Percentiles rank a stretch among this genome's conserved stretches.
Conservation (phyloP, 2,113 vertebrate species). For the Ciconia maguari region DNA sequence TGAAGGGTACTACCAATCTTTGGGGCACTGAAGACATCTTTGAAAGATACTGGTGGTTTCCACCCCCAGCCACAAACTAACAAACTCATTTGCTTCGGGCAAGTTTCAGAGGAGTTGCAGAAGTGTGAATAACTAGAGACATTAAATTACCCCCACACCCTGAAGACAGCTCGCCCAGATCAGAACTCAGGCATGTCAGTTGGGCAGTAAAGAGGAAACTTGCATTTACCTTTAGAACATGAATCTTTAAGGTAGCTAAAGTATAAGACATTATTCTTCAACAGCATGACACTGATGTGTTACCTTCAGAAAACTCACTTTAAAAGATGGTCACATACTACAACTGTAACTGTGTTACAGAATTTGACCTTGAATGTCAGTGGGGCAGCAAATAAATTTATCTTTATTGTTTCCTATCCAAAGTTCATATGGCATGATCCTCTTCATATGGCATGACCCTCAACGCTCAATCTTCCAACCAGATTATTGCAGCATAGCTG, state of each 20-base stretch:
- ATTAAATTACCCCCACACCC: background rate
- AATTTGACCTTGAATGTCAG: background rate
- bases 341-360: background rate
- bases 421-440: background rate
- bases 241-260: background rate
- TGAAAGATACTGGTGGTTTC: background rate
- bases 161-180: background rate
- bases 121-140: background rate
- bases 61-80: background rate
- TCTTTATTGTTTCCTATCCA: background rate
- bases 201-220: slow-evolving; percentile 2
- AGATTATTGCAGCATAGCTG: background rate
- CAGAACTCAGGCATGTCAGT: background rate
- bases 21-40: background rate
- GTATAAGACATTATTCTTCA: background rate
- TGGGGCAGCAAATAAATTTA: background rate
- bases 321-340: background rate
- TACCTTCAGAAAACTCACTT: slow-evolving; percentile 5
- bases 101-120: background rate
- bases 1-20: background rate
- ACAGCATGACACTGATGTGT: background rate
- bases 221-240: background rate
- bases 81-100: background rate
- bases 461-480: background rate
- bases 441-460: background rate